Base-by-base conservation (phyloP, 2,888 invertebrate genomes). In the Lithophane leautieri region DNA sequence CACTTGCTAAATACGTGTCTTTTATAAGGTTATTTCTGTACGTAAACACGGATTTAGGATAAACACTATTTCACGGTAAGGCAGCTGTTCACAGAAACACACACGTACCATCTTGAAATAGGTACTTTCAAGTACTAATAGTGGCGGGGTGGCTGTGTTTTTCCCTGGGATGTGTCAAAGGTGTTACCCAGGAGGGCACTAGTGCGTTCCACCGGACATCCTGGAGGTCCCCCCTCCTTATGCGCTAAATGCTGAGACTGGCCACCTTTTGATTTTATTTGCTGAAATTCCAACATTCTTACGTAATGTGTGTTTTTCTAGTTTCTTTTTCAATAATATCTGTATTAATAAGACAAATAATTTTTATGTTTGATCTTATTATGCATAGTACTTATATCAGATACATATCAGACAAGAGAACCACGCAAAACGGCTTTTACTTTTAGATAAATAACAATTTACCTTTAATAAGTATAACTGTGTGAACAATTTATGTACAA, bases 121-220 rank as follows among this genome's bases (percentile, higher is more conserved):
- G 25, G 25, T 67, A 40, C 25, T 1, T 68, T 25, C 16, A 28
- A 52, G 40, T 22, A 58, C 4, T 12, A 40, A 60, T 28, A 7
- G 58, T 71, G 61, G 7, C 61, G 11, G 16, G 8, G 28, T 40
- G 52, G 4, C 61, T 54, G 56, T n/a, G 28, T 78, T 40, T 42
- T 44, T 28, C 16, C 4, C 0, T 9, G 40, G 28, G 44, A 47
- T 68, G n/a, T 76, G 70, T 47, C 78, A 62, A 70, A 77, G 78
- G 40, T n/a, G 58, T 58, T 50, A 28, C 67, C 60, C 56, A 12
- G 25, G 44, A 44, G 62, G 0, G 62, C 40, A 78, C 62, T 56
- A 34, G 47, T 50, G 62, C 78, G 47, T 70, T 54, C 19, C 28
- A n/a, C 47, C 62, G 54, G 40, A 76, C 28, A 70, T 28, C 47